These are phyloP conservation scores for Ceratothoa steindachneri DNA, from an alignment of 2,888 invertebrate genomes.

Conservation along the genomic window DNA sequence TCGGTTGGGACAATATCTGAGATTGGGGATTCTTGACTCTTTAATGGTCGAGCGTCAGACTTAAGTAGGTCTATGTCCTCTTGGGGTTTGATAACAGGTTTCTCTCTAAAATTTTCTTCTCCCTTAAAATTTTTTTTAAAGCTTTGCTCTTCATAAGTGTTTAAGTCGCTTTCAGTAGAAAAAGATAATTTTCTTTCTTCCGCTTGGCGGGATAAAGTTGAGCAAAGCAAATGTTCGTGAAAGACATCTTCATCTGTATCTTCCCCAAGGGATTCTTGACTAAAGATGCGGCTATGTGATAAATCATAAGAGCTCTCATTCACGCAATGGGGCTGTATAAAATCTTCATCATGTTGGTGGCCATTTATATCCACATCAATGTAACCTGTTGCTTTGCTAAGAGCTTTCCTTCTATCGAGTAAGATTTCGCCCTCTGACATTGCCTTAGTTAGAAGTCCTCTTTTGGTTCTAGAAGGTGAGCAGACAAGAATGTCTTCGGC, in stretches of 20 bases:
- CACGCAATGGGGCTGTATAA: conserved; percentile 56
- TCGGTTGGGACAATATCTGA: neutral
- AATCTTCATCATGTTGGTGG: conserved; percentile 57
- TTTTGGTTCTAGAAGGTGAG: neutral
- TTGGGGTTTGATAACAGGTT: neutral
- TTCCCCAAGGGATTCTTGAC: conserved; percentile 52
- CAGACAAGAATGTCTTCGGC: conserved; percentile 15
- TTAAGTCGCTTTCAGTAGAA: neutral
- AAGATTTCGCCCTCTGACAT: conserved; percentile 76
- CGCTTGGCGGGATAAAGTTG: neutral
- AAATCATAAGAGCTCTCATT: conserved; percentile 38
- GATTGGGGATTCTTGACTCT: neutral
- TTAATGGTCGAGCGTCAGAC: neutral
- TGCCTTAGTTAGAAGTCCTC: conserved; percentile 63
- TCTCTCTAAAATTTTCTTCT: neutral
- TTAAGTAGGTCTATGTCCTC: neutral
- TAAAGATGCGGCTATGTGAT: conserved; percentile 44
- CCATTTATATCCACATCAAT: conserved; percentile 52
- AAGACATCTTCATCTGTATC: conserved; percentile 59
- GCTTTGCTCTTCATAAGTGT: neutral
- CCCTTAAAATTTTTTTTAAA: neutral
- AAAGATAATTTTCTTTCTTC: neutral
- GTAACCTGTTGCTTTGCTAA: conserved; percentile 51
- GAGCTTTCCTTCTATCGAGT: conserved; percentile 57
- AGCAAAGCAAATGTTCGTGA: conserved; percentile 68